phyloP scores from a whole-genome alignment of 2,888 invertebrate genomes.

The Cetonia aurata region DNA sequence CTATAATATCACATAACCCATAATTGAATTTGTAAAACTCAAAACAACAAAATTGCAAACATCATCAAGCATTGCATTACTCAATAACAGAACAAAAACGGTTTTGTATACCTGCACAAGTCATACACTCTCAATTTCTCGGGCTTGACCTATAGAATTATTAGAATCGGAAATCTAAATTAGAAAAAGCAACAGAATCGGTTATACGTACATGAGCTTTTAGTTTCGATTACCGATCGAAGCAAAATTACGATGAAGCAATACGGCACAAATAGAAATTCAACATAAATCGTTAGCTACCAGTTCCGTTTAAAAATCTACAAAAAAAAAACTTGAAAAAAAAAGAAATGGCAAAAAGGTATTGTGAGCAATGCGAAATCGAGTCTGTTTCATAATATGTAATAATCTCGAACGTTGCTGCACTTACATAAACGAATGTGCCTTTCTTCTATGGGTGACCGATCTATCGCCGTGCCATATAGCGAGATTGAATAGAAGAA shows the following conservation, averaged over 20 bases:
- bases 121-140: slow-evolving; percentile 2
- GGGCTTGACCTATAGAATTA: slow-evolving; percentile 14
- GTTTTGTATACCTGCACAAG: slow-evolving; percentile 5
- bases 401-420: slow-evolving; percentile 14
- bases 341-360: slow-evolving; percentile 18
- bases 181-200: too few species aligned
- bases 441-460: slow-evolving; percentile 27
- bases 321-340: slow-evolving; percentile 15
- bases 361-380: slow-evolving; percentile 26
- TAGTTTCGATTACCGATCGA: slow-evolving; percentile 23
- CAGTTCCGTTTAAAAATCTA: slow-evolving; percentile 24
- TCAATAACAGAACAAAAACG: slow-evolving; percentile 14
- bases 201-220: background rate
- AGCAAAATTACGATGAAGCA: slow-evolving; percentile 28
- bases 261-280: slow-evolving; percentile 4
- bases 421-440: slow-evolving; percentile 29
- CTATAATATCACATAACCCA: too few species aligned
- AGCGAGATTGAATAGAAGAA: slow-evolving; percentile 10
- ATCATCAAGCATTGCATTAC: slow-evolving; percentile 8
- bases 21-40: too few species aligned
- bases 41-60: background rate
- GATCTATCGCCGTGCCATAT: slow-evolving; percentile 10
- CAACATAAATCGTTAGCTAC: slow-evolving; percentile 15
- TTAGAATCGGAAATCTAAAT: background rate
- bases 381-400: slow-evolving; percentile 27